Evolutionary conservation across 2,113 vertebrate species (phyloP).

Genomic region (Agelaius phoeniceus): DNA sequence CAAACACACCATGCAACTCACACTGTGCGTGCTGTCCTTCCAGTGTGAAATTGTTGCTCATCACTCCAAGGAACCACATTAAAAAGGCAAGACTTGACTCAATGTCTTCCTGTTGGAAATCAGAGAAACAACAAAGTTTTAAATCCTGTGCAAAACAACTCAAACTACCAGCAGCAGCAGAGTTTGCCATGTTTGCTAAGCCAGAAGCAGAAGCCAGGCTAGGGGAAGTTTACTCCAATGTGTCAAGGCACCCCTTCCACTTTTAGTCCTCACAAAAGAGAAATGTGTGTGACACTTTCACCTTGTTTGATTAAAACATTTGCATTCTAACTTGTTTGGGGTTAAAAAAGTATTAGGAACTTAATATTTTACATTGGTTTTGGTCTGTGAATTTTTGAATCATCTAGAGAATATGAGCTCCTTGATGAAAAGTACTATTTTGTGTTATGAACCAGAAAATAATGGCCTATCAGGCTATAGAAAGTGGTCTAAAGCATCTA

Average conservation of each 20-base stretch:
- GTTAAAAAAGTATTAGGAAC: conserved; percentile 60
- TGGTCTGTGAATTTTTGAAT: conserved; percentile 81
- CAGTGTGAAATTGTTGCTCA: neutral
- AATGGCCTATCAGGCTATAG: conserved; percentile 75
- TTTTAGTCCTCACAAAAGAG: neutral
- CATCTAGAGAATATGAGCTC: conserved; percentile 79
- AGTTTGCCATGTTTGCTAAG: neutral
- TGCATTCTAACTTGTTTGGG: conserved; percentile 47
- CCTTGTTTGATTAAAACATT: conserved; percentile 33
- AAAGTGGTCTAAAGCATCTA: conserved; percentile 77
- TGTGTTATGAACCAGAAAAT: conserved; percentile 82
- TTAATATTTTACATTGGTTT: conserved; percentile 78
- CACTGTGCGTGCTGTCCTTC: neutral
- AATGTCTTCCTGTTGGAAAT: neutral
- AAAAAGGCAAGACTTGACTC: neutral
- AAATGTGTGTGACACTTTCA: neutral
- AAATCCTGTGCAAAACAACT: neutral
- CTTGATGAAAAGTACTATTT: conserved; percentile 75
- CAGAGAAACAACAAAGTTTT: neutral
- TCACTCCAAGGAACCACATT: neutral
- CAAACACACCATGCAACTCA: neutral
- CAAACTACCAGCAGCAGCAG: neutral
- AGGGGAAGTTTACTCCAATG: neutral
- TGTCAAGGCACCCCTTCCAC: neutral
- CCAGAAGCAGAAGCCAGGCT: neutral